Percentiles rank a stretch among this genome's conserved stretches.
Conservation (phyloP, 2,113 vertebrate genomes). For the Irena cyanogastra region DNA sequence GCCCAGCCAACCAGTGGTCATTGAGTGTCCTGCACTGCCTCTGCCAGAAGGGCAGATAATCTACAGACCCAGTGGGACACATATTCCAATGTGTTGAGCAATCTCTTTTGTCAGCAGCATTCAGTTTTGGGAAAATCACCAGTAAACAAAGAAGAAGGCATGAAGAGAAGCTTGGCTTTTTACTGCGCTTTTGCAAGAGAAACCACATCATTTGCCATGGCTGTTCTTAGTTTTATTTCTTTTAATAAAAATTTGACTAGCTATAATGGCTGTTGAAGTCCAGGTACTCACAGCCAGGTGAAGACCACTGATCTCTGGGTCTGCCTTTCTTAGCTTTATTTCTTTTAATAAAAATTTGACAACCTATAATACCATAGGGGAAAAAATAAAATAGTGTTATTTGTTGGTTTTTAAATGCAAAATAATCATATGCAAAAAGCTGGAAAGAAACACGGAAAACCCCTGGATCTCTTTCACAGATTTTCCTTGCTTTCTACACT, state of each 20-base stretch:
- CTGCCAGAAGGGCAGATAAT: not conserved
- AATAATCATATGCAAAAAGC: not conserved
- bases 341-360: not conserved
- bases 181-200: not conserved
- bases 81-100: fast-evolving
- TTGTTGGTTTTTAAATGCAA: not conserved
- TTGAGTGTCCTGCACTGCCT: not conserved
- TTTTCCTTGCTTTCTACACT: not conserved
- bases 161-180: not conserved
- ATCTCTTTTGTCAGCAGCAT: not conserved
- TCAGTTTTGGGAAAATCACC: not conserved
- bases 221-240: too few relatives aligned
- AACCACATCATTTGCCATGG: fast-evolving
- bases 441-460: not conserved
- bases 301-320: not conserved
- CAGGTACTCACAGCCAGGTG: not conserved
- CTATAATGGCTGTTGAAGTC: fast-evolving
- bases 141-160: not conserved
- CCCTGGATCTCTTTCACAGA: not conserved
- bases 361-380: not conserved
- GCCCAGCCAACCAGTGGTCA: not conserved
- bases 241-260: too few relatives aligned
- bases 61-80: not conserved
- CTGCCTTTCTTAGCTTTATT: not conserved
- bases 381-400: not conserved